Evolutionary conservation across 1,140 invertebrate species (phyloP), one percentile per base, ranked within the genome.

Genomic region (Panagrolaimus sp.): DNA sequence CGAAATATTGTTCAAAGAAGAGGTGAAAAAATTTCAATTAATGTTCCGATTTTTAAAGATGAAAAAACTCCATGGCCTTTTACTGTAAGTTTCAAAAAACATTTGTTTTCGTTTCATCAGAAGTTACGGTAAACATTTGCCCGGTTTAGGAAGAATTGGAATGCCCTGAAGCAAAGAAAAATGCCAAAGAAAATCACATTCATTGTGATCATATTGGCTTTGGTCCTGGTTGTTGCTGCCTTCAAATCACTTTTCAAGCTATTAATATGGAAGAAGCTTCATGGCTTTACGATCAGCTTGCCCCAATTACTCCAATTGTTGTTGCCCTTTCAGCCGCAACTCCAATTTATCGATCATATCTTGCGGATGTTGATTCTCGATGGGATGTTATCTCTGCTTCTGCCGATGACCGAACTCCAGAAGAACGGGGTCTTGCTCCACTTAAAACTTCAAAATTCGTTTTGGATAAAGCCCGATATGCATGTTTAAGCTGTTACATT

Each of bases 181-280:
- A 62, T 47, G 70, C 71, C 0, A 76, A 67, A 52, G 69, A 71
- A 1, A 89, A 94, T 86, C 91, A 92, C 80, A 89, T 97, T 69
- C 93, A 95, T 77, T 90, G 98, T 89, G 95, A 98, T 84, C 91
- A 93, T 0, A 98, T 98, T 94, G 94, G 93, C 43, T 98, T 98
- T 85, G 96, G 95, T 44, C 98, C 97, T 95, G 94, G 95, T 28
- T 94, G 92, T 82, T 96, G 91, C 79, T 98, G 95, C 84, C 86
- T 98, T 10, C 96, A 98, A 84, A 81, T 86, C 24, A 86, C 86
- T 26, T 87, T 87, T 79, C 91, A 95, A 86, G 94, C 95, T 0
- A 96, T 92, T 84, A 96, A 95, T 82, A 94, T 98, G 48, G 88
- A 88, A 48, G 96, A 99, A 87, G 95, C 94, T 6, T 87, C 92